Conservation (phyloP, 2,888 invertebrate genomes). For the Dicyrtomina minuta region DNA sequence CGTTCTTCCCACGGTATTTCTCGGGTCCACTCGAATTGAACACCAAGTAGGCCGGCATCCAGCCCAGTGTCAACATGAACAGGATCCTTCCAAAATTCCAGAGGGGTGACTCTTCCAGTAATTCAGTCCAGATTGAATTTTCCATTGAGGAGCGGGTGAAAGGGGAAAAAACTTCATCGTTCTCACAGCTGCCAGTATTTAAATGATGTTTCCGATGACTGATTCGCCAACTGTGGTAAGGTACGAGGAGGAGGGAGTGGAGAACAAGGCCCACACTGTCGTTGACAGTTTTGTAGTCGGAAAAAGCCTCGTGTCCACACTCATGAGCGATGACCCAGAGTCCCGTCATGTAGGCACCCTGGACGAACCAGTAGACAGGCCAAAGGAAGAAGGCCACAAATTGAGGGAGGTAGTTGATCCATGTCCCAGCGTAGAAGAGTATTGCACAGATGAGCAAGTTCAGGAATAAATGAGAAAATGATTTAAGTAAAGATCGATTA, state of each 20-base stretch:
- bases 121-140: slow-evolving; percentile 12
- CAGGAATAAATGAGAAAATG: slow-evolving; percentile 13
- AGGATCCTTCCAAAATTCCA: slow-evolving; percentile 17
- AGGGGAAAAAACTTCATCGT: slow-evolving; percentile 26
- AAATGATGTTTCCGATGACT: slow-evolving; percentile 22
- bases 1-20: slow-evolving; percentile 24
- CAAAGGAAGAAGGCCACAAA: slow-evolving; percentile 16
- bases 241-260: slow-evolving; percentile 24
- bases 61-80: slow-evolving; percentile 18
- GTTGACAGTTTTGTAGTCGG: slow-evolving; percentile 20
- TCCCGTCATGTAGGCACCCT: slow-evolving; percentile 24
- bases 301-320: slow-evolving; percentile 25
- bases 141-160: slow-evolving; percentile 11
- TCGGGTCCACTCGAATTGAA: slow-evolving; percentile 23
- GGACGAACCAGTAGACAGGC: slow-evolving; percentile 28
- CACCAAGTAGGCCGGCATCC: slow-evolving; percentile 25
- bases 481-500: too few species aligned
- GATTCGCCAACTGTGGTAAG: slow-evolving; percentile 27
- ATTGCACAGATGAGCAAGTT: slow-evolving; percentile 9
- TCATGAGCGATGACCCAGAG: slow-evolving; percentile 26
- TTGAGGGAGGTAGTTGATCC: slow-evolving; percentile 10
- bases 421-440: slow-evolving; percentile 19
- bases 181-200: slow-evolving; percentile 29
- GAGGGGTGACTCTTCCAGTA: slow-evolving; percentile 20
- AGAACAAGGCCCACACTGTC: slow-evolving; percentile 16